Conservation (phyloP, 92 coral and sea anemone genomes). For the Umimayanthus kanabou region DNA sequence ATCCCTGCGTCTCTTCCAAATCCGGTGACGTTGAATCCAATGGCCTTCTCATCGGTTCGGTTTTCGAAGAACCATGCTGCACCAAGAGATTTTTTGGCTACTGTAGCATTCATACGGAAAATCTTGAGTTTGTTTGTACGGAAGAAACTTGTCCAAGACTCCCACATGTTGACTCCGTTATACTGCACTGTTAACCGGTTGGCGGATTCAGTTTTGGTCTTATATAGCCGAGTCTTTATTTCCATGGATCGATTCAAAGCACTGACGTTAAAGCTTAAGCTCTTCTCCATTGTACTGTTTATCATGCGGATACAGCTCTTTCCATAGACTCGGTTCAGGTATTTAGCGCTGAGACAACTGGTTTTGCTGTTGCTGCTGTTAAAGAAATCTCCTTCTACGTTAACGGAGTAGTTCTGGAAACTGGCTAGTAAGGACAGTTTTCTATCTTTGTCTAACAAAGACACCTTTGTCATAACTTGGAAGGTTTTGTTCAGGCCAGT, state of each 20-base stretch:
- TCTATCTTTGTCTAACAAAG: slow-evolving; percentile 55
- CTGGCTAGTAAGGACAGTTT: slow-evolving; percentile 65
- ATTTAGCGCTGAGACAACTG: slow-evolving; percentile 67
- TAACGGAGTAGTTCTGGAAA: slow-evolving; percentile 77
- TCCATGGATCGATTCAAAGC: slow-evolving; percentile 70
- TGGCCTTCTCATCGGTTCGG: slow-evolving; percentile 52
- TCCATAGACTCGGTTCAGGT: slow-evolving; percentile 66
- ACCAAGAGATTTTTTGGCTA: slow-evolving; percentile 56
- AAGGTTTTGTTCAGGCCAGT: slow-evolving; percentile 62
- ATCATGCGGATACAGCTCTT: slow-evolving; percentile 63
- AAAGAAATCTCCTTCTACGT: slow-evolving; percentile 66
- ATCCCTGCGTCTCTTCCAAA: slow-evolving; percentile 66
- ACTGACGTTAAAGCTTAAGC: slow-evolving; percentile 68
- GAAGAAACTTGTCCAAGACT: slow-evolving; percentile 66
- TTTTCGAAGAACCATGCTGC: slow-evolving; percentile 67
- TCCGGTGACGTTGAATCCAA: slow-evolving; percentile 68
- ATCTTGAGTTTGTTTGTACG: slow-evolving; percentile 48
- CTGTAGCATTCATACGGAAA: slow-evolving; percentile 66
- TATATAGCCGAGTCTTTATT: slow-evolving; percentile 61
- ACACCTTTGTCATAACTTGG: slow-evolving; percentile 58
- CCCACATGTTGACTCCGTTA: slow-evolving; percentile 64
- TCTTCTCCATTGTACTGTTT: slow-evolving; percentile 67
- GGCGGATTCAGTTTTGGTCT: slow-evolving; percentile 39
- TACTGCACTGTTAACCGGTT: slow-evolving; percentile 65
- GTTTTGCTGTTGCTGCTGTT: slow-evolving; percentile 53